Base-by-base conservation (phyloP, 2,113 vertebrate species). In the Salvelinus namaycush region DNA sequence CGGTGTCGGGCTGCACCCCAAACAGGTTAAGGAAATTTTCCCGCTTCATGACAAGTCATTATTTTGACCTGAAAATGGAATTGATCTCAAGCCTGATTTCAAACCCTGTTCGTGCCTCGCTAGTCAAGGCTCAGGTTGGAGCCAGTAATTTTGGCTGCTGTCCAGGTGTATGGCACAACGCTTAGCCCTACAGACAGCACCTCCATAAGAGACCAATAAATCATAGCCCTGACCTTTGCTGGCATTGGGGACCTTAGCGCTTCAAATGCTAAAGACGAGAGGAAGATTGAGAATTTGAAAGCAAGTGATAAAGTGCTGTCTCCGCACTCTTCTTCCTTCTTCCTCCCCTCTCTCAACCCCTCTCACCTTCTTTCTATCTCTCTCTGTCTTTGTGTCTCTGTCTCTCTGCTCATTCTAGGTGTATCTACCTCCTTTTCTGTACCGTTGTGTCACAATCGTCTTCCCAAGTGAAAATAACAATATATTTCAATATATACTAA, bases 171-270 rank as follows among this genome's bases (percentile, higher is more conserved):
- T 22, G 20, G 18, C 20, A 70, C 11, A 16, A 31, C 20, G 13
- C 29, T 34, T 9, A 39, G 16, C 29, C 66, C 29, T 34, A 18
- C 66, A 68, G 66, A 70, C 22, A 70, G 39, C 4, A 9, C 39
- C 34, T 68, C 31, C 67, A 68, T 49, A 49, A 48, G 68, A 49
- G 20, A 48, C 68, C 68, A 4, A 49, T 91, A 87, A 89, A 91
- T 89, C 87, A 89, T 74, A 3, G 60, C 79, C 78, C 76, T 89
- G 87, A 89, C 89, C 88, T 91, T 91, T 91, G 86, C 75, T 82
- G 79, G 81, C 87, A 80, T 34, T 81, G 13, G 80, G 75, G 82
- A 89, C 86, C 87, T 84, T 68, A 85, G 84, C 68, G 76, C 74
- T 83, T 78, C 80, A 81, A 88, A 87, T 84, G 82, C 79, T 79